Evolutionary conservation across 2,888 invertebrate species (phyloP).

Genomic region (Leptopilina drosophilae): DNA sequence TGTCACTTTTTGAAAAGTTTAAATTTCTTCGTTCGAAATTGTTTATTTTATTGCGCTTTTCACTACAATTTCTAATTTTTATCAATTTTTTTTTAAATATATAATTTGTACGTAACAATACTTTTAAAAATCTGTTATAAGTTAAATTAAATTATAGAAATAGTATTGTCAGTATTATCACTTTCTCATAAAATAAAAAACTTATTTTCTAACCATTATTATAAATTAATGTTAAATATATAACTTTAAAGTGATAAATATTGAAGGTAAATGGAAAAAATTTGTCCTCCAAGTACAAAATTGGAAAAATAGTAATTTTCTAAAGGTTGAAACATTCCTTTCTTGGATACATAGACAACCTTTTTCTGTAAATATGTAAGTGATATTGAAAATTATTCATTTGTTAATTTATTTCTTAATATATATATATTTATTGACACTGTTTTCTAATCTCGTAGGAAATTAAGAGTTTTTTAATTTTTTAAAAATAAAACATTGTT

Average conservation of each 20-base stretch:
- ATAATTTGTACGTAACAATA: too few species aligned
- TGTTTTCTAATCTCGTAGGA: constrained; percentile 20
- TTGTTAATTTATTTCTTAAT: background rate
- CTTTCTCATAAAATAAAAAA: too few species aligned
- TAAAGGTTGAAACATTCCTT: constrained; percentile 27
- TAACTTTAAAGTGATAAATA: background rate
- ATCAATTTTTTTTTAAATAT: too few species aligned
- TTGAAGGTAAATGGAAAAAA: background rate
- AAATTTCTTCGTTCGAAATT: background rate
- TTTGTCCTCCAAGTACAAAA: background rate
- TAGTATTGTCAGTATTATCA: too few species aligned
- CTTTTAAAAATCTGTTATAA: too few species aligned
- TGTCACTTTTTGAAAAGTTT: background rate
- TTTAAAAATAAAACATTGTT: background rate
- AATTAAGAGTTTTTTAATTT: background rate
- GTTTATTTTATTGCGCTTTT: background rate
- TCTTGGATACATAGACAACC: constrained; percentile 15
- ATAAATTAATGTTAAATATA: too few species aligned
- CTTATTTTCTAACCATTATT: too few species aligned
- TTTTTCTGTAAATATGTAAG: constrained; percentile 38
- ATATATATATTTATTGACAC: constrained; percentile 17
- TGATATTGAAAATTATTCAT: constrained; percentile 23
- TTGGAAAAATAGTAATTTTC: background rate
- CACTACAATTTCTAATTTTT: too few species aligned
- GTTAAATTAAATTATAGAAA: too few species aligned